Base-by-base conservation (phyloP, 2,797 vertebrate species). In the Ispidina picta region DNA sequence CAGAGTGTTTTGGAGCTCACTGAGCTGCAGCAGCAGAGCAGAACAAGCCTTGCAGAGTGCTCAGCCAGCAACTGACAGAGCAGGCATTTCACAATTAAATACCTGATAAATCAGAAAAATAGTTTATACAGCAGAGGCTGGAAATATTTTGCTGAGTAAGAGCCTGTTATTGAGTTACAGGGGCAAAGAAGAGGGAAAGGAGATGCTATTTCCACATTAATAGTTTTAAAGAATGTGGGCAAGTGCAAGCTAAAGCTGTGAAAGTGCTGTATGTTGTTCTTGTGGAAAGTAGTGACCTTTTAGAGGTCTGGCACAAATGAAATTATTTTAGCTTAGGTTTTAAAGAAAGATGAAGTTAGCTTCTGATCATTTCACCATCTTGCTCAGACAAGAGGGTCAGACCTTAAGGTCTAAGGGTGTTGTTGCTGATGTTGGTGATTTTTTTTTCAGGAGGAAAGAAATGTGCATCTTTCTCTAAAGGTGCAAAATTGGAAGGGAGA, bases 11-110 rank as follows among this genome's bases (percentile, higher is more conserved):
- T 92, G 90, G 88, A 91, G 71, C 91, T 90, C 49, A 2, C 48
- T 86, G 74, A 86, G 83, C 88, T 91, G 68, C 64, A 92, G 63
- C 37, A 94, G 64, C 64, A 44, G 77, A 78, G 63, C 88, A 89
- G 80, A 59, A 75, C 63, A 4, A 77, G 37, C 65, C 75, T 66
- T 64, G 58, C 88, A 88, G 83, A 78, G 86, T 49, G 56, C 86
- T 90, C 63, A 26, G 43, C 63, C 62, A 79, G 65, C 41, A 68
- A 49, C 49, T 83, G 77, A 74, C 55, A 56, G 56, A 73, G 37
- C 3, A 55, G 62, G 16, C 54, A 70, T 79, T 92, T 44, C 72
- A 39, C 77, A 90, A 18, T 23, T 48, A 66, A 79, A 13, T 86
- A 86, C 75, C 64, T 82, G 72, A 26, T 82, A 86, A 81, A 88